Conservation (phyloP, 2,888 invertebrate species). For the Notodonta dromedarius region DNA sequence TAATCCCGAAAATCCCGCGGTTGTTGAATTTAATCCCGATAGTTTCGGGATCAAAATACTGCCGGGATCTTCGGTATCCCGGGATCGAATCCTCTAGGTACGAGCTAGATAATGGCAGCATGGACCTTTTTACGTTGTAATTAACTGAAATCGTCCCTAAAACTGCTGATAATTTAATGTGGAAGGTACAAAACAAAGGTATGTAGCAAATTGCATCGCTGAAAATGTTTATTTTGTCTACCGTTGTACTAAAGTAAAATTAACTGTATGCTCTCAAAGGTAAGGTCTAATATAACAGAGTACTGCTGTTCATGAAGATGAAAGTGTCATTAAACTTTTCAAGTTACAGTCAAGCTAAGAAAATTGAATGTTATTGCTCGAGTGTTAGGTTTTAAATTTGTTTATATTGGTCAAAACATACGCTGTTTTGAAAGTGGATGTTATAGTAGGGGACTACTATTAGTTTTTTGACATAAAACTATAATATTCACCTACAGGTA, state of each 20-base stretch:
- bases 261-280: fast-evolving
- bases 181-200: conserved; percentile 20
- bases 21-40: no score
- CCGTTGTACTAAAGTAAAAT: neutral
- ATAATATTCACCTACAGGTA: no score
- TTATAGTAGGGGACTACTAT: conserved; percentile 13
- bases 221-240: neutral
- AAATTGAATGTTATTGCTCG: neutral
- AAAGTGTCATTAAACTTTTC: conserved; percentile 36
- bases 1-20: no score
- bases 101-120: no score
- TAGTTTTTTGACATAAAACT: conserved; percentile 17
- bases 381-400: conserved; percentile 6
- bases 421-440: conserved; percentile 12
- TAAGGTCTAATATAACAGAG: conserved; percentile 10
- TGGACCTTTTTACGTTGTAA: no score
- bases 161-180: conserved; percentile 3
- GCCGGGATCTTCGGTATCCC: no score
- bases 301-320: conserved; percentile 16
- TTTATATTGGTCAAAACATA: neutral
- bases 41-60: no score
- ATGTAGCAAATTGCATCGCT: conserved; percentile 29
- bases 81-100: no score
- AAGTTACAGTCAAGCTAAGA: conserved; percentile 7
- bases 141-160: no score